Base-by-base conservation (phyloP, 2,113 vertebrate species). In the Carassius auratus region DNA sequence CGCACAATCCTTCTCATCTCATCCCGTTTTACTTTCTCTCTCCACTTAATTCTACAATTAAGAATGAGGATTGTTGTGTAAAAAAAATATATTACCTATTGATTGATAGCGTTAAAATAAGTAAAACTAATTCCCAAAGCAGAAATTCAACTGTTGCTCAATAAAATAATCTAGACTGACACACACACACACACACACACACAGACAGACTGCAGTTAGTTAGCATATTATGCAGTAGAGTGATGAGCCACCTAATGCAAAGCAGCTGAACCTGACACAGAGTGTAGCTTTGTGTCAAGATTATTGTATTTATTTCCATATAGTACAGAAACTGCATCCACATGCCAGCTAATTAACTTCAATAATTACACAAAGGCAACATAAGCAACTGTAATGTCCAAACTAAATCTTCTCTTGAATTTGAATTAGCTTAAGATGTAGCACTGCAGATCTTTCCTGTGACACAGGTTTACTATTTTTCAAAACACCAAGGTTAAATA, bases 41-140 rank as follows among this genome's bases (percentile, higher is more conserved):
- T 69, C 57, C 80, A 36, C 36, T 26, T 55, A 76, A 42, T 80
- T 80, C 17, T 55, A 62, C 73, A 71, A 33, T 36, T 57, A 33
- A 71, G 36, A 81, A 76, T 73, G 57, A 55, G 21, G 66, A 77
- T 71, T 59, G 79, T 48, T 26, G 74, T 26, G 79, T 69, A 71
- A 23, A 71, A 86, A 23, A 45, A 42, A 30, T 30, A 85, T 89
- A 74, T 83, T 45, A 86, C 73, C 48, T 89, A 87, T 91, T 88
- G 88, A 90, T 87, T 83, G 30, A 85, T 38, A 81, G 88, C 61
- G 76, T 4, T 6, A 64, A 85, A 21, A 83, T 50, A 68, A 69
- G 61, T 81, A 68, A 26, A 69, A 68, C 62, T 36, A 5, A 52
- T 52, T 69, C n/a, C 19, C n/a, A 66, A 42, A 66, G 78, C 45